Conservation (phyloP, 1,140 invertebrate genomes). For the Venustaconcha ellipsiformis region DNA sequence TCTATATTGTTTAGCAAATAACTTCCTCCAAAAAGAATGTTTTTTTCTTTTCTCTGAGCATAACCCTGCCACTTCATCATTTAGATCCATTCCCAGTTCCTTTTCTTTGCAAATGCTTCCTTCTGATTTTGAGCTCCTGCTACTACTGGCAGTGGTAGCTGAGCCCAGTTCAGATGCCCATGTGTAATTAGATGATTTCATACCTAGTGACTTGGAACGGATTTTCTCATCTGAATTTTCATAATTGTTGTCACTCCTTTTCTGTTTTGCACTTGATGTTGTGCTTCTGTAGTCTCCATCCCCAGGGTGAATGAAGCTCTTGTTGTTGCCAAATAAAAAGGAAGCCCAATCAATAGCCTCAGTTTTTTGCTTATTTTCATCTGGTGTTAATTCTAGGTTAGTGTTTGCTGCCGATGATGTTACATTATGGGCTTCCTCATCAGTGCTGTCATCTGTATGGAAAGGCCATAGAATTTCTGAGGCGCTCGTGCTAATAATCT, state of each 20-base stretch:
- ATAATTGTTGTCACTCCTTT: background rate
- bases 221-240: too few species aligned
- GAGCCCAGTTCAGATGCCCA: too few species aligned
- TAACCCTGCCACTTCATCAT: too few species aligned
- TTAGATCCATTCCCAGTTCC: too few species aligned
- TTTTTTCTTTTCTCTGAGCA: conserved; percentile 20
- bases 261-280: too few species aligned
- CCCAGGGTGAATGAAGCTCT: background rate
- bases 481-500: too few species aligned
- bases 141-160: too few species aligned
- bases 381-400: background rate
- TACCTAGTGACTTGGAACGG: too few species aligned
- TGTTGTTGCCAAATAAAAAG: background rate
- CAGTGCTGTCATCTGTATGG: background rate
- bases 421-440: background rate
- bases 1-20: conserved; percentile 12
- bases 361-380: background rate
- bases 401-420: background rate
- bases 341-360: background rate
- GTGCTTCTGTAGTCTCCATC: background rate
- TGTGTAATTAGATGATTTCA: too few species aligned
- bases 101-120: too few species aligned
- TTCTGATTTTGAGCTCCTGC: too few species aligned
- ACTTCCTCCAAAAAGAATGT: conserved; percentile 17
- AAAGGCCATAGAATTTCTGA: too few species aligned